Evolutionary conservation across 2,113 vertebrate genomes (phyloP).

Genomic region (Malurus cyaneus): DNA sequence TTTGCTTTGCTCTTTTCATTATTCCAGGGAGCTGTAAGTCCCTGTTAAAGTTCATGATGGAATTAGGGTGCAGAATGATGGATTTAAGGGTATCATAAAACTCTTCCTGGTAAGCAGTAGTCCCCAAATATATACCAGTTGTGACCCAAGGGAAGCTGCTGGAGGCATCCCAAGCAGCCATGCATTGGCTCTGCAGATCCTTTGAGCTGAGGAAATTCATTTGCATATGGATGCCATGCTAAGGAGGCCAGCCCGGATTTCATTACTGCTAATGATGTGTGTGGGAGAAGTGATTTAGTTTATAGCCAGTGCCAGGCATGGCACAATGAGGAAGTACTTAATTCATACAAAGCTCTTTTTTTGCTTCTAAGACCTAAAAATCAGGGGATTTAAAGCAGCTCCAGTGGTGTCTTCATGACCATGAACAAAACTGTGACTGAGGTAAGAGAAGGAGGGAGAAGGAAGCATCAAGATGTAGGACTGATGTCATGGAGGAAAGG

Average conservation of each 20-base stretch:
- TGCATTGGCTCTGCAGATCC: neutral
- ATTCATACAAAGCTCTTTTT: neutral
- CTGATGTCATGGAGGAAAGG: neutral
- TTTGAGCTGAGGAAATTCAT: constrained; percentile 11
- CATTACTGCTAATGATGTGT: constrained; percentile 51
- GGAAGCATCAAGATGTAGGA: neutral
- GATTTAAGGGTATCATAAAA: constrained; percentile 30
- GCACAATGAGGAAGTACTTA: constrained; percentile 27
- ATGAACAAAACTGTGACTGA: neutral
- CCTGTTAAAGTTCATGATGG: neutral
- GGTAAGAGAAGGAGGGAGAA: neutral
- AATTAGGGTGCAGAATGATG: neutral
- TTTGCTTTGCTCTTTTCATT: constrained; percentile 15
- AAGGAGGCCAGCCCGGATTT: constrained; percentile 30
- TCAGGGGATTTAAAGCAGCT: neutral
- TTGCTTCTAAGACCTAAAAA: neutral
- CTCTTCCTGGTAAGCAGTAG: neutral
- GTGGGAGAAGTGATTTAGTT: constrained; percentile 51
- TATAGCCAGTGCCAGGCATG: neutral
- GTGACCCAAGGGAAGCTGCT: neutral
- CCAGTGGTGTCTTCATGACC: neutral
- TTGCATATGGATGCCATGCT: constrained; percentile 52
- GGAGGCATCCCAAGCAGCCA: neutral
- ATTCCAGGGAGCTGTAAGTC: neutral
- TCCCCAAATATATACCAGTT: constrained; percentile 23